Evolutionary conservation across 2,888 invertebrate genomes (phyloP).

Genomic region (Rotaria socialis): DNA sequence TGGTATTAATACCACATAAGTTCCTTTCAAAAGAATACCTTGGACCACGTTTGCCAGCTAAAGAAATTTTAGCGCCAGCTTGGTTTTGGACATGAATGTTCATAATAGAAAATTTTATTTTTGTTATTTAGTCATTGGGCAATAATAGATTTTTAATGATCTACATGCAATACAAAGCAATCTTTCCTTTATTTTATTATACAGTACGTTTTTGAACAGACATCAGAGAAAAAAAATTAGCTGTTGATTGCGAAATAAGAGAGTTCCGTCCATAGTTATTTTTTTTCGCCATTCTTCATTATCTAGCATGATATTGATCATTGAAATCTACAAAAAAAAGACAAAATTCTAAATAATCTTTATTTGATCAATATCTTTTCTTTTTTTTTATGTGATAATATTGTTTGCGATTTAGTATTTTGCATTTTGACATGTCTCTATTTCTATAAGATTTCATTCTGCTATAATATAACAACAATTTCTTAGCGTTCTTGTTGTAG

Average conservation of each 20-base stretch:
- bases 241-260: background rate
- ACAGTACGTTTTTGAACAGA: slow-evolving; percentile 10
- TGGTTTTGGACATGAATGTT: slow-evolving; percentile 43
- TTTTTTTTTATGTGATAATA: background rate
- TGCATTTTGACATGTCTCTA: slow-evolving; percentile 7
- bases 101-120: background rate
- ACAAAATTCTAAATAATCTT: background rate
- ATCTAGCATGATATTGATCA: background rate
- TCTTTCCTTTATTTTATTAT: background rate
- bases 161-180: background rate
- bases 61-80: slow-evolving; percentile 44
- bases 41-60: slow-evolving; percentile 41
- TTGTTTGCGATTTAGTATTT: background rate
- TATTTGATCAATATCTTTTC: background rate
- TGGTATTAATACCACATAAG: slow-evolving; percentile 43
- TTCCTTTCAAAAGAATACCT: slow-evolving; percentile 45
- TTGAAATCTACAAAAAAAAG: background rate
- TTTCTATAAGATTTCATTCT: background rate
- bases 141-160: slow-evolving; percentile 10
- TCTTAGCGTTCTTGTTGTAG: background rate
- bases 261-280: slow-evolving; percentile 16
- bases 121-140: background rate
- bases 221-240: background rate
- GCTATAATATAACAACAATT: background rate
- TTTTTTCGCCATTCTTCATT: background rate